These are phyloP conservation scores for Talpa occidentalis DNA, from an alignment of 2,113 vertebrate species.

Conservation along the genomic window DNA sequence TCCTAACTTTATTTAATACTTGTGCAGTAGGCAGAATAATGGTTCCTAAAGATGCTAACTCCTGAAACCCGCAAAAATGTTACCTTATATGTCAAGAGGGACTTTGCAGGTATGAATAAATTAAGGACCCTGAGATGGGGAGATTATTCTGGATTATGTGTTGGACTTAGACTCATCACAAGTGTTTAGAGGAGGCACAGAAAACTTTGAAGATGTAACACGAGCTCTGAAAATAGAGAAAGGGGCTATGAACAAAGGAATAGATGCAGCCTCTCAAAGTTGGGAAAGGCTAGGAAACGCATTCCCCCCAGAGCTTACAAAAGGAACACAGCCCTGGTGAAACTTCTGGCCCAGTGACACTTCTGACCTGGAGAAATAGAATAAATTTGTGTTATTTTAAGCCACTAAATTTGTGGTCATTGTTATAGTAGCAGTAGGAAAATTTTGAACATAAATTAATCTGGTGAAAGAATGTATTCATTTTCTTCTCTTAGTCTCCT, in stretches of 20 bases:
- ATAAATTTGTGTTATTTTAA: background rate
- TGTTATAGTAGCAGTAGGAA: background rate
- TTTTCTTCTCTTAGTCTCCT: background rate
- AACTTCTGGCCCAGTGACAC: background rate
- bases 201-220: background rate
- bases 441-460: background rate
- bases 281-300: background rate
- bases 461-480: background rate
- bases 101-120: background rate
- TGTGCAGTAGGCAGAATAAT: background rate
- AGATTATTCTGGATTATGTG: background rate
- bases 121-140: background rate
- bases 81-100: background rate
- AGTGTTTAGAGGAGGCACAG: background rate
- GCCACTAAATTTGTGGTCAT: background rate
- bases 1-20: background rate
- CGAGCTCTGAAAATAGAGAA: background rate
- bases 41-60: background rate
- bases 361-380: background rate
- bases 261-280: background rate
- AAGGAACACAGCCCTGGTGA: background rate
- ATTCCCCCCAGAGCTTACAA: background rate
- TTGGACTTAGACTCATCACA: background rate
- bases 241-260: background rate
- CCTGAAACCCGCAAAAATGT: background rate